Evolutionary conservation across 2,888 invertebrate genomes (phyloP), one percentile per base, ranked within the genome.

Genomic region (Ellobium chinense): DNA sequence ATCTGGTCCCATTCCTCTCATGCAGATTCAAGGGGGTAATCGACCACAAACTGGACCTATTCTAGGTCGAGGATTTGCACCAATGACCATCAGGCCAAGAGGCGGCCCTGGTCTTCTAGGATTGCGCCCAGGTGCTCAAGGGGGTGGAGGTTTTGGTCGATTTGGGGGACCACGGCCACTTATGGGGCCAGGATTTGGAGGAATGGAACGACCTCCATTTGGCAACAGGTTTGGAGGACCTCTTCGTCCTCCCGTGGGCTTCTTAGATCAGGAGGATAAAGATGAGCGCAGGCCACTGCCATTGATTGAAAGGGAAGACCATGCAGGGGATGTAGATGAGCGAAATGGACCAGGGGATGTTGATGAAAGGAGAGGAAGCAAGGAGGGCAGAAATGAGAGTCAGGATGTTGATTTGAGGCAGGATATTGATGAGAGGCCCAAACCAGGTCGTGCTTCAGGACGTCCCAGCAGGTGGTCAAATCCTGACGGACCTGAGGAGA

Each of bases 241-340:
- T 54, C 14, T 77, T 39, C 60, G 80, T 12, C 80, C 74, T 39
- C 76, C 77, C n/a, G 36, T 76, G 24, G 82, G 82, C 37, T 81
- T 81, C n/a, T 76, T 82, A 76, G 85, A 87, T 66, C 76, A 81
- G n/a, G 84, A 82, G 46, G 80, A 83, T 62, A 85, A 72, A 62
- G 84, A 78, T 69, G 80, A 75, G 9, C 46, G 60, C 24, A 73
- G 80, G 21, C 24, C 21, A 7, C 37, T 34, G 31, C 68, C 60
- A 34, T 54, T 60, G 39, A 72, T 24, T 56, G 76, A 80, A 37
- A 1, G 62, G 37, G 54, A 63, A 5, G 58, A 73, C 21, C 31
- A 62, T 12, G 27, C 58, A 60, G n/a, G 37, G 31, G 68, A 80
- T 68, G n/a, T 65, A 7, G 80, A 74, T 68, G 74, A 68, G 14